Base-by-base conservation (phyloP, 1,140 invertebrate species). In the Lordiphosa mommai region DNA sequence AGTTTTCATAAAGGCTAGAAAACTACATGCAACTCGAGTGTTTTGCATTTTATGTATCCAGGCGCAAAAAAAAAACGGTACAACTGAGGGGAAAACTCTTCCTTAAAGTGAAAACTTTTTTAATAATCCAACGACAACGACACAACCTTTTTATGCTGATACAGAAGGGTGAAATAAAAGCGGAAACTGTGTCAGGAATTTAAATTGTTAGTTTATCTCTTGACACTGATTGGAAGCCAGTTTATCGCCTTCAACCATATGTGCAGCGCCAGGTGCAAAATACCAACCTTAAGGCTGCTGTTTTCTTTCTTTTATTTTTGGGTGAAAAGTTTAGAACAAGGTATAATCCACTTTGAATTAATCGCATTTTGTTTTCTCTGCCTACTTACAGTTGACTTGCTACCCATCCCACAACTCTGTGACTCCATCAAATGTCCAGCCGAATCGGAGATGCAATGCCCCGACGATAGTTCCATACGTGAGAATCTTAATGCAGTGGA, bases 81-180 rank as follows among this genome's bases (percentile, higher is more conserved):
- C 2, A 36, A 29, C 10, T 12, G 10, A 23, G 13, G 17, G 43
- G 16, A 12, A 64, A 80, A 59, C 74, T 80, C 74, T 80, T 66
- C 40, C 27, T 79, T 80, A 79, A 74, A 79, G 70, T 53, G 52
- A 52, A 65, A 79, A 79, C 69, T 79, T 79, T 80, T 79, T 79
- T 79, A 79, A 79, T 79, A 79, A 79, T 73, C 77, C 73, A 80
- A 68, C 73, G 74, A 80, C 73, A 80, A 57, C 61, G 66, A 55
- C 41, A 30, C 43, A 57, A 49, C 61, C 34, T 17, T 17, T 34
- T 46, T 47, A n/a, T 27, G 34, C 63, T 29, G 27, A n/a, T 9
- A n/a, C 34, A 44, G 12, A 44, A 51, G 38, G 23, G 46, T 43
- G 48, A 48, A 33, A 46, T 47, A 60, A 49, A 70, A 43, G 61